A percentile compares a stretch with the other conserved stretches of the same genome.
These are phyloP conservation scores for Drosophila trapezifrons DNA, from an alignment of 1,140 invertebrate species.

Conservation along the genomic window DNA sequence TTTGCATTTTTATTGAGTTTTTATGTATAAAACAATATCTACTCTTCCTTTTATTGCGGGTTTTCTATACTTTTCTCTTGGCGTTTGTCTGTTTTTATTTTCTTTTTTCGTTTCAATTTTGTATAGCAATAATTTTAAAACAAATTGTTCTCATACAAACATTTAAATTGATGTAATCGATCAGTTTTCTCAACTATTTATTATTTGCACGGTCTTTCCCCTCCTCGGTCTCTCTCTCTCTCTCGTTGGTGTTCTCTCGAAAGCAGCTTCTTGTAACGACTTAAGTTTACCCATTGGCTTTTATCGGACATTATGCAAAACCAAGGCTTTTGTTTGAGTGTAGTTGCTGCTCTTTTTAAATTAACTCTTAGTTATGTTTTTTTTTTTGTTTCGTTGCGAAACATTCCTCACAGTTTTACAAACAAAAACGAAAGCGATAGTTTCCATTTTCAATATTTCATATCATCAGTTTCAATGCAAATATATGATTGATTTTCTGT, in stretches of 20 bases:
- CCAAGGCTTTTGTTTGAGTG: slow-evolving; percentile 56
- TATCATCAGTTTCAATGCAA: slow-evolving; percentile 60
- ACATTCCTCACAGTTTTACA: slow-evolving; percentile 80
- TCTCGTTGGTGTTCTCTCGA: slow-evolving; percentile 27
- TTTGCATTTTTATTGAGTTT: slow-evolving; percentile 81
- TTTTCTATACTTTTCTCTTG: slow-evolving; percentile 28
- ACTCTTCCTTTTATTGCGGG: slow-evolving; percentile 51
- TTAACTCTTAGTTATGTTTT: slow-evolving; percentile 49
- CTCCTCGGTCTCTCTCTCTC: slow-evolving; percentile 12
- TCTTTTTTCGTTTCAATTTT: slow-evolving; percentile 18
- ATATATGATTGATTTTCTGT: slow-evolving; percentile 58
- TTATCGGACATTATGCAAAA: slow-evolving; percentile 62
- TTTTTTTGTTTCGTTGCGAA: slow-evolving; percentile 81
- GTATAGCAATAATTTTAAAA: slow-evolving; percentile 67
- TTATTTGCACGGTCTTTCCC: slow-evolving; percentile 37
- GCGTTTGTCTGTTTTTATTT: slow-evolving; percentile 12
- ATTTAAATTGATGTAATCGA: slow-evolving; percentile 41
- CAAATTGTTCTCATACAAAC: slow-evolving; percentile 61
- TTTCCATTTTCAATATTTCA: slow-evolving; percentile 37
- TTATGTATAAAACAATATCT: slow-evolving; percentile 81
- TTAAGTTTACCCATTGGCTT: slow-evolving; percentile 46
- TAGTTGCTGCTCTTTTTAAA: slow-evolving; percentile 49
- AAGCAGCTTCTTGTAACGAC: slow-evolving; percentile 44
- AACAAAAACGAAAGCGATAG: slow-evolving; percentile 53
- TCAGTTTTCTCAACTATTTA: slow-evolving; percentile 39